These are phyloP conservation scores for Gallinago undulata DNA, from an alignment of 2,113 vertebrate genomes.

Conservation along the genomic window DNA sequence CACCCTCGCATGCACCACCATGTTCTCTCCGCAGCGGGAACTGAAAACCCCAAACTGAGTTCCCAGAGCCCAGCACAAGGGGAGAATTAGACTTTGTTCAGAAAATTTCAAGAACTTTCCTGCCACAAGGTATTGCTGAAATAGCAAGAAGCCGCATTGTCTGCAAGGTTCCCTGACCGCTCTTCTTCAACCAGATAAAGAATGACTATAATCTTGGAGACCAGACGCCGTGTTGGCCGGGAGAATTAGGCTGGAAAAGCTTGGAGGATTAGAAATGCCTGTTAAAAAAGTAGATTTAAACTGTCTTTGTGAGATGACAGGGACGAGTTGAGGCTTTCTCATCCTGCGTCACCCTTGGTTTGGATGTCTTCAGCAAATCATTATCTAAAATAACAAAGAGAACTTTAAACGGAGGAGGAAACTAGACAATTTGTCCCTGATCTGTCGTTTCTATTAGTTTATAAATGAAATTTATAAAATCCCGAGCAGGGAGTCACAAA, in stretches of 20 bases:
- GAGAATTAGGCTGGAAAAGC: not conserved
- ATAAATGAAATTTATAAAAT: not conserved
- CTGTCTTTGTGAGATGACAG: not conserved
- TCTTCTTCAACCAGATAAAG: not conserved
- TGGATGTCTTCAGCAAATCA: not conserved
- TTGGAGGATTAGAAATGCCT: not conserved
- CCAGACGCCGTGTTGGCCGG: not conserved
- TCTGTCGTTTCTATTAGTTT: not conserved
- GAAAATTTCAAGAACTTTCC: not conserved
- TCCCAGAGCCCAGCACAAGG: not conserved
- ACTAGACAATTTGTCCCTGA: not conserved
- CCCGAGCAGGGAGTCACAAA: not conserved
- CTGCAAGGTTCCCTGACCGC: not conserved
- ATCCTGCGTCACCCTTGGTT: not conserved
- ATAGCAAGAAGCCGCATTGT: not conserved
- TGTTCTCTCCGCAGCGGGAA: not conserved
- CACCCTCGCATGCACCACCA: rapidly evolving
- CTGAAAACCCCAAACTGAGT: not conserved
- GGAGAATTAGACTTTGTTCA: not conserved
- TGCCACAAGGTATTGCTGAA: not conserved
- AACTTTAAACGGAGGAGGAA: not conserved
- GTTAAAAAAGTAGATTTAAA: not conserved
- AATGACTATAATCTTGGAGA: not conserved
- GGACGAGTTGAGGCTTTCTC: not conserved
- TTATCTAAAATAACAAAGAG: not conserved